Base-by-base conservation (phyloP, 2,888 invertebrate species). In the Nomada flava region DNA sequence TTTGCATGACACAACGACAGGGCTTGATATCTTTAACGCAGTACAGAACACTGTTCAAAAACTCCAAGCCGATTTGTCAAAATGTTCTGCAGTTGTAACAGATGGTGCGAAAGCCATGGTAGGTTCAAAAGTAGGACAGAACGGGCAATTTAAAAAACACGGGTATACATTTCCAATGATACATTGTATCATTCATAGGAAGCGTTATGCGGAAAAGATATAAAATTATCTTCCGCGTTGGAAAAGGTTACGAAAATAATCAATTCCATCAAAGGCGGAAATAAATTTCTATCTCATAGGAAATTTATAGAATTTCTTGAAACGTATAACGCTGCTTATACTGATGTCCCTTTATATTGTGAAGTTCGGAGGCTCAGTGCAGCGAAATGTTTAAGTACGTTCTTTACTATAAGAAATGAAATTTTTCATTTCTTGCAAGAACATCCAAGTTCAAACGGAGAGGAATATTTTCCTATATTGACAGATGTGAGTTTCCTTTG, bases 151-250 rank as follows among this genome's bases (percentile, higher is more conserved):
- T 44, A 72, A 50, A 23, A 9, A 64, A 5, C 63, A 23, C 15
- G 3, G 55, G 26, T 42, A 52, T 10, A 59, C 29, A 36, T 52
- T 65, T 5, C 59, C 59, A 9, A 10, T 60, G 0, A 47, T 74
- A 15, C 59, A 73, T 3, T 73, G 73, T 18, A 23, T 73, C n/a
- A 47, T 73, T 47, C 65, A 73, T 26, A 26, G 26, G 26, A 65
- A 20, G 57, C 57, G 7, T 73, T 65, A 65, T 59, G 65, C 18
- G 73, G 36, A n/a, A 73, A 57, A 73, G 50, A 11, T 10, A 20
- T 73, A 29, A 65, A 65, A 36, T 47, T 73, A 18, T 59, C 29
- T 15, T 5, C 3, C 15, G 57, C 50, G 1, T 65, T 64, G 64
- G 64, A 64, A 44, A 57, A 42, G 15, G 47, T 73, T 47, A 57